Evolutionary conservation across 2,113 vertebrate species (phyloP).

Genomic region (Hydrolagus affinis): DNA sequence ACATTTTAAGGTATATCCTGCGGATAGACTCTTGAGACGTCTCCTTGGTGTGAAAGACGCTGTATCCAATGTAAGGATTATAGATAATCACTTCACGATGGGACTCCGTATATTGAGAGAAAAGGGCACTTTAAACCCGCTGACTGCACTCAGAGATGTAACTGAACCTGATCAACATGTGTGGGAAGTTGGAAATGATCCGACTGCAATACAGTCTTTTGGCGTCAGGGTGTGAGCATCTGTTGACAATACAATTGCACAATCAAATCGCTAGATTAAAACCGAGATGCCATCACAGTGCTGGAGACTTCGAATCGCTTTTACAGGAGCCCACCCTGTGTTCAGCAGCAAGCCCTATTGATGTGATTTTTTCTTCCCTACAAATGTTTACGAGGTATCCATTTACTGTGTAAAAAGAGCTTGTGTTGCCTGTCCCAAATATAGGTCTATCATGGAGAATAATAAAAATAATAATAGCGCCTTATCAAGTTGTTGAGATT

Average conservation of each 20-base stretch:
- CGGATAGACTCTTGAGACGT: too few species aligned
- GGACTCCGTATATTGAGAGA: not conserved
- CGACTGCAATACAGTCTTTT: not conserved
- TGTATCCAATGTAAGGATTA: too few species aligned
- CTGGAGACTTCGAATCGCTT: conserved; percentile 10
- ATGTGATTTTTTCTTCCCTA: not conserved
- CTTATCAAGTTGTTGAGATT: not conserved
- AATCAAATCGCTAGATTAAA: conserved; percentile 27
- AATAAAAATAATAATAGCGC: too few species aligned
- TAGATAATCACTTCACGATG: not conserved
- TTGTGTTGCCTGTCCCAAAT: not conserved
- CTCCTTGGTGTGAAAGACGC: too few species aligned
- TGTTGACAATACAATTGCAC: conserved; percentile 23
- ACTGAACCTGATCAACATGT: conserved; percentile 12
- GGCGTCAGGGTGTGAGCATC: conserved; percentile 27
- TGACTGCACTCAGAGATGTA: conserved; percentile 12
- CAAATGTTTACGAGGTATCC: not conserved
- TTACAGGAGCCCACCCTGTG: not conserved
- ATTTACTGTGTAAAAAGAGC: not conserved
- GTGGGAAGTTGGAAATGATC: conserved; percentile 30
- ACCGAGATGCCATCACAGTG: not conserved
- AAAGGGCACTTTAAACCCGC: not conserved
- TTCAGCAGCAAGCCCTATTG: not conserved
- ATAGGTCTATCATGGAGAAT: too few species aligned
- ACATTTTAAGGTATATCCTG: too few species aligned